Percentiles rank a stretch among this genome's conserved stretches.
Conservation (phyloP, 2,888 invertebrate species). For the Papilio elwesi region DNA sequence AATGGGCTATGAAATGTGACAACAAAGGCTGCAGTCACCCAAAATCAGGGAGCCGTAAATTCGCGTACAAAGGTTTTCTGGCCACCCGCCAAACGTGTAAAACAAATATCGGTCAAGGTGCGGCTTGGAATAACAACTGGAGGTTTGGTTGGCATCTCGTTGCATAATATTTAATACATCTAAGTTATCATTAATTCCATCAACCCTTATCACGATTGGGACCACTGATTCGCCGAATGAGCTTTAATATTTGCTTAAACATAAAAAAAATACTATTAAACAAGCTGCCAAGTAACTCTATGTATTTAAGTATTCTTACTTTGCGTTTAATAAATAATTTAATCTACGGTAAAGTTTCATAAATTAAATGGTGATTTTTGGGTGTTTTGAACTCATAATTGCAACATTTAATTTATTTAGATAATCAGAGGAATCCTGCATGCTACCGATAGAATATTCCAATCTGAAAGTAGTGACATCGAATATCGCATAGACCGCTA, state of each 20-base stretch:
- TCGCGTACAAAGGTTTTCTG: conserved; percentile 45
- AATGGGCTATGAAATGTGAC: conserved; percentile 21
- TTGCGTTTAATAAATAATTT: too few species aligned
- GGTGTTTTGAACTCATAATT: not conserved
- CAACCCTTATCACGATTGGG: too few species aligned
- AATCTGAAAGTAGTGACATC: not conserved
- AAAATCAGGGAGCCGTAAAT: conserved; percentile 51
- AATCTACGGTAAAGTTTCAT: too few species aligned
- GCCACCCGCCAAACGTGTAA: conserved; percentile 46
- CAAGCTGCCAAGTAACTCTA: too few species aligned
- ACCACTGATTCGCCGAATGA: too few species aligned
- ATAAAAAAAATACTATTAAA: too few species aligned
- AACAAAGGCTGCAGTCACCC: conserved; percentile 41
- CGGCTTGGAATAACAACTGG: not conserved
- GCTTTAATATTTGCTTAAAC: too few species aligned
- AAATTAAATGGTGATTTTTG: not conserved
- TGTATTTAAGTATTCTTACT: too few species aligned
- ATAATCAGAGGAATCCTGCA: too few species aligned
- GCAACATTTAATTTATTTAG: not conserved
- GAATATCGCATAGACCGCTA: not conserved
- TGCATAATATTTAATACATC: conserved; percentile 12
- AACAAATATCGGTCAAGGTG: conserved; percentile 30
- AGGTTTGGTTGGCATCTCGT: not conserved
- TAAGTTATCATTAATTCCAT: not conserved
- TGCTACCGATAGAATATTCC: too few species aligned